A percentile compares a stretch with the other conserved stretches of the same genome.
Evolutionary conservation across 2,113 vertebrate genomes (phyloP).

Genomic region (Trogon melanurus): DNA sequence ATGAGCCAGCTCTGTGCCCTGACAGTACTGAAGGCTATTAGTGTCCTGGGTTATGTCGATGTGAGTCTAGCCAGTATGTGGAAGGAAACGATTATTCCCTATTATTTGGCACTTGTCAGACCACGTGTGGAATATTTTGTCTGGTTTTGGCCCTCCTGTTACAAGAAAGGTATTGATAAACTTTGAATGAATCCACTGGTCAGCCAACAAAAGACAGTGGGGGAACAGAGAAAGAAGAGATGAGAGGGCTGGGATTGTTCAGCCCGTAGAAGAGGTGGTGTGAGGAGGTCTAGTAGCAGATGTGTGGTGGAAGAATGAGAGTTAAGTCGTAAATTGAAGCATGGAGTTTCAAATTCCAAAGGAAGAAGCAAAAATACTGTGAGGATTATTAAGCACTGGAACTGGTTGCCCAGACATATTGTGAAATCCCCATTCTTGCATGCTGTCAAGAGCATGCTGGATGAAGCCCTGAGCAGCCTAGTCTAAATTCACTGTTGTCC

Average conservation of each 20-base stretch:
- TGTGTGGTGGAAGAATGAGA: background rate
- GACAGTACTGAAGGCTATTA: background rate
- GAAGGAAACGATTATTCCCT: background rate
- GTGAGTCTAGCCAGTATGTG: background rate
- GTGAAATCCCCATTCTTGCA: background rate
- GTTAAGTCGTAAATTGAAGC: background rate
- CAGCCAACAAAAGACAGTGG: background rate
- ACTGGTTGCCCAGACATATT: background rate
- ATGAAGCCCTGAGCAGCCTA: background rate
- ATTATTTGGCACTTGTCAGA: rapidly evolving
- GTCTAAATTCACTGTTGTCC: background rate
- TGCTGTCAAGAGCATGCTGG: background rate
- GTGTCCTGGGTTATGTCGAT: background rate
- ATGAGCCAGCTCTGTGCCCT: background rate
- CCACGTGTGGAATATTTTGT: background rate
- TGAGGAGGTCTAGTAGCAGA: background rate
- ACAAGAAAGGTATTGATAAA: background rate
- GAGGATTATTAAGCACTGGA: background rate
- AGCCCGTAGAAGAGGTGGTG: background rate
- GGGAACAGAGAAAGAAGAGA: background rate
- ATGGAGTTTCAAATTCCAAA: background rate
- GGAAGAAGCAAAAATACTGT: no score
- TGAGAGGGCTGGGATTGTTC: background rate
- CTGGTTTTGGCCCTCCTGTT: background rate
- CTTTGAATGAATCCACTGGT: background rate